Percentiles rank a stretch among this genome's conserved stretches.
These are phyloP conservation scores for mouse (Mus musculus) DNA, from an alignment of 2,113 vertebrate species.

Conservation along the genomic window GRCm39 chr12:5255001-5255500, in stretches of 20 bases:
- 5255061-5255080: not conserved
- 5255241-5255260: not conserved
- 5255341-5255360: constrained; percentile 76
- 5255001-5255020: not conserved
- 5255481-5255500: too few species aligned
- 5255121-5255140: not conserved
- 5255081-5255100: not conserved
- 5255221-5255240: constrained; percentile 36
- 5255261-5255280: constrained; percentile 28
- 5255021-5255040: not conserved
- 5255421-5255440: not conserved
- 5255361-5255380: constrained; percentile 80
- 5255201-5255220: constrained; percentile 29
- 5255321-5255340: constrained; percentile 71
- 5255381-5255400: constrained; percentile 10
- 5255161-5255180: constrained; percentile 46
- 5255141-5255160: constrained; percentile 41
- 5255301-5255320: constrained; percentile 71
- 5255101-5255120: not conserved
- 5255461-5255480: not conserved
- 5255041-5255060: not conserved
- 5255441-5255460: too few species aligned
- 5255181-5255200: constrained; percentile 52
- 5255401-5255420: not conserved
- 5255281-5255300: constrained; percentile 63